Base-by-base conservation (phyloP, 2,797 vertebrate species). In the Gymnocypris eckloni region DNA sequence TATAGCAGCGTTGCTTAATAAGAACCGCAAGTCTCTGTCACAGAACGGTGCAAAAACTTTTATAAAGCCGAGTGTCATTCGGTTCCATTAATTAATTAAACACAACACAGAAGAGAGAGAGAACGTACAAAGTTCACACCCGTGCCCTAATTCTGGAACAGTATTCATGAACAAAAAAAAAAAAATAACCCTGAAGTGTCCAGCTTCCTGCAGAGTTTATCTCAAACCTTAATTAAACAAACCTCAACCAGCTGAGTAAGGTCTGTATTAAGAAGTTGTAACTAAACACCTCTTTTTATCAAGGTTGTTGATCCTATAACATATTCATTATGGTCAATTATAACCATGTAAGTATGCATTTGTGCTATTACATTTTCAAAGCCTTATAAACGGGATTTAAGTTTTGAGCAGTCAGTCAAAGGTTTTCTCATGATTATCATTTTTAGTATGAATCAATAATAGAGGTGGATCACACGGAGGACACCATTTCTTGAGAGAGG, bases 401-500 rank as follows among this genome's bases (percentile, higher is more conserved):
- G 11, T 56, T 70, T 54, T 20, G n/a, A 1, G 8, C 8, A 28
- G 69, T 4, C 50, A 59, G 69, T 59, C 37, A 9, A 72, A 78
- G 37, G 4, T 78, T 78, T 25, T 56, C 45, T 39, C 6, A n/a
- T 56, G 18, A 54, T 39, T 13, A 15, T 54, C 6, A 39, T 22
- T 77, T 54, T 56, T 4, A 59, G 20, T 69, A 69, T 56, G 39
- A 16, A 25, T 61, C 25, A 13, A 43, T 56, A 6, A 39, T 25
- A 72, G 39, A 72, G 52, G 6, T 56, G 48, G 16, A 28, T 79
- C 48, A 28, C 15, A 41, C 15, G 20, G 22, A 64, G 28, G 22
- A 75, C 33, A n/a, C 28, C 28, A 59, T 59, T 79, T 25, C 56
- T 28, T 64, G 56, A 41, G 20, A 71, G 64, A 82, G 61, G 61